phyloP scores from a whole-genome alignment of 1,140 invertebrate species.

The Scaptomyza pallida region DNA sequence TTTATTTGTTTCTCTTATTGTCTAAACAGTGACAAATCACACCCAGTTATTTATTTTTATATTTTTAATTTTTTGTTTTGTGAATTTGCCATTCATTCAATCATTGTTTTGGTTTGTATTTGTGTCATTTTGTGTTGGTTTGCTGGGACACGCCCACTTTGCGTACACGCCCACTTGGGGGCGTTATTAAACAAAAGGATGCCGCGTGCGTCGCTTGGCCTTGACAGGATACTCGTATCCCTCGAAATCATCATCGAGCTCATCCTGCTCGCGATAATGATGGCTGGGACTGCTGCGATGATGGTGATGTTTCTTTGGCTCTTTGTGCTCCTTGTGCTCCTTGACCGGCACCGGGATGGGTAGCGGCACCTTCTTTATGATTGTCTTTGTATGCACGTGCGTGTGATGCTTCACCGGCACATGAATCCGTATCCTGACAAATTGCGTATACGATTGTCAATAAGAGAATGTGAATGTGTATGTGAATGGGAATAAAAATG shows the following conservation, averaged over 20 bases:
- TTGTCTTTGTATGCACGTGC: constrained; percentile 81
- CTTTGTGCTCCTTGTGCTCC: constrained; percentile 67
- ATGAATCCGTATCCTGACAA: constrained; percentile 79
- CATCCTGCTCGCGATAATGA: constrained; percentile 70
- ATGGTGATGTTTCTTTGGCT: constrained; percentile 65
- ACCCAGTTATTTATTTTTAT: constrained; percentile 48
- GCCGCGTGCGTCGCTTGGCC: constrained; percentile 74
- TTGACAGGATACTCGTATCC: constrained; percentile 83
- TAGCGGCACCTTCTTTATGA: constrained; percentile 82
- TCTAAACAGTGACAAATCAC: constrained; percentile 77
- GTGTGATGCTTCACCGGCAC: constrained; percentile 83
- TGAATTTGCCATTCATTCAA: constrained; percentile 29
- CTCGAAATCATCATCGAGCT: constrained; percentile 77
- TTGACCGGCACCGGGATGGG: constrained; percentile 81
- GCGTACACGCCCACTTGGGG: not conserved
- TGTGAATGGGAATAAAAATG: constrained; percentile 11
- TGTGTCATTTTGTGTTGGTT: constrained; percentile 53
- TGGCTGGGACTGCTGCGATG: constrained; percentile 69
- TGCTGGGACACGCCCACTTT: constrained; percentile 4
- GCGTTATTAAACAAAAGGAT: constrained; percentile 74
- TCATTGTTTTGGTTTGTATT: constrained; percentile 75
- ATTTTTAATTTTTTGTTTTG: constrained; percentile 16
- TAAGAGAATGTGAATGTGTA: constrained; percentile 10
- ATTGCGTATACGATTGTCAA: constrained; percentile 6
- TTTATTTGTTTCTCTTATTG: constrained; percentile 55